These are phyloP conservation scores for Suncus etruscus DNA, from an alignment of 2,113 vertebrate species.

Conservation along the genomic window DNA sequence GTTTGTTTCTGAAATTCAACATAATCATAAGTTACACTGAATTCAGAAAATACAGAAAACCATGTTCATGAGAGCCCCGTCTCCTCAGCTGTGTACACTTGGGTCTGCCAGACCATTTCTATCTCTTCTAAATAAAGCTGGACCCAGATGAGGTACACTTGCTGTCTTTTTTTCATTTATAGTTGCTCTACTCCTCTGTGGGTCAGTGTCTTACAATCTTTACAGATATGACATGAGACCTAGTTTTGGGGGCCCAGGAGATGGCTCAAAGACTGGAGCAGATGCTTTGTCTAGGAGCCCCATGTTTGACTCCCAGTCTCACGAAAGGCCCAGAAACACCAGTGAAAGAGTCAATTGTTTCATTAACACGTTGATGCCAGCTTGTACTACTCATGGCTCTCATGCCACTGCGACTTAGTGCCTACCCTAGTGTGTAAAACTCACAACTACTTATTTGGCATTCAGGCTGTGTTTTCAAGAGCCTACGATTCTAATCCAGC, in stretches of 20 bases:
- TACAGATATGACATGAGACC: conserved; percentile 18
- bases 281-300: no score
- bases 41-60: not conserved
- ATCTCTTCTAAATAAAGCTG: not conserved
- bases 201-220: not conserved
- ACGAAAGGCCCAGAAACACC: no score
- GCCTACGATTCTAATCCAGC: not conserved
- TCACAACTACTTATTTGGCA: not conserved
- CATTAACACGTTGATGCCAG: no score
- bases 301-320: no score
- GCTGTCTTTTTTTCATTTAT: not conserved
- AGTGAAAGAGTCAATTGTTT: no score
- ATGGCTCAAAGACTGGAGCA: not conserved
- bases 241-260: not conserved
- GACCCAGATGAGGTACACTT: no score
- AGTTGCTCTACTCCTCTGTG: not conserved
- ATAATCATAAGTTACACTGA: not conserved
- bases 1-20: not conserved
- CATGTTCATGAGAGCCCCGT: not conserved
- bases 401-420: no score
- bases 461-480: not conserved
- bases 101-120: not conserved
- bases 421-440: not conserved
- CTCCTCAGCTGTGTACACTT: not conserved
- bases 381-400: no score